Conservation (phyloP, 2,888 invertebrate species). For the Drosophila ezoana region DNA sequence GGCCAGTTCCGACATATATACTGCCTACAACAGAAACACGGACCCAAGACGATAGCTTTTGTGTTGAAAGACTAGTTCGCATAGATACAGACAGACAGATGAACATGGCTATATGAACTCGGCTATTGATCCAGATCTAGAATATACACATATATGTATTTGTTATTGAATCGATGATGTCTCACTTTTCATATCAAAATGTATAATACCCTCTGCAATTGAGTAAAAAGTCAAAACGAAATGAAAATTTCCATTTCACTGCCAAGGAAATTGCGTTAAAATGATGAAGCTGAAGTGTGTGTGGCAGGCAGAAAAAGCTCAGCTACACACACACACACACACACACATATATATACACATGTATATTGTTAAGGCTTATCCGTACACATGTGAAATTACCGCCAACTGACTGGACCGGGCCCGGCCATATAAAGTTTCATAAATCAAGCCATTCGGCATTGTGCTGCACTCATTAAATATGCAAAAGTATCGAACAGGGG, state of each 20-base stretch:
- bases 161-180: too few species aligned
- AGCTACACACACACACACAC: not conserved
- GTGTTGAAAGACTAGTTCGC: too few species aligned
- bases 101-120: too few species aligned
- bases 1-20: too few species aligned
- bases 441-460: conserved; percentile 46
- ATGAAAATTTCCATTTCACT: conserved; percentile 67
- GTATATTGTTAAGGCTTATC: conserved; percentile 21
- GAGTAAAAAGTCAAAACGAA: conserved; percentile 44
- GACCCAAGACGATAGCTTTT: too few species aligned
- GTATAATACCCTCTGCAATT: not conserved
- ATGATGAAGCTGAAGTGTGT: conserved; percentile 60
- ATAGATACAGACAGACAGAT: too few species aligned
- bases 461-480: conserved; percentile 36
- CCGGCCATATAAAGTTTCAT: conserved; percentile 40
- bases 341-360: not conserved
- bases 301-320: conserved; percentile 22
- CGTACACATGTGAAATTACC: conserved; percentile 39
- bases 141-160: too few species aligned
- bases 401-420: not conserved
- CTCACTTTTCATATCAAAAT: too few species aligned
- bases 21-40: too few species aligned
- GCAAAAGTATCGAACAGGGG: conserved; percentile 40
- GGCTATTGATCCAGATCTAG: too few species aligned
- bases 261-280: conserved; percentile 70